phyloP scores from a whole-genome alignment of 23 tunicate species.

The Halocynthia aurantium region DNA sequence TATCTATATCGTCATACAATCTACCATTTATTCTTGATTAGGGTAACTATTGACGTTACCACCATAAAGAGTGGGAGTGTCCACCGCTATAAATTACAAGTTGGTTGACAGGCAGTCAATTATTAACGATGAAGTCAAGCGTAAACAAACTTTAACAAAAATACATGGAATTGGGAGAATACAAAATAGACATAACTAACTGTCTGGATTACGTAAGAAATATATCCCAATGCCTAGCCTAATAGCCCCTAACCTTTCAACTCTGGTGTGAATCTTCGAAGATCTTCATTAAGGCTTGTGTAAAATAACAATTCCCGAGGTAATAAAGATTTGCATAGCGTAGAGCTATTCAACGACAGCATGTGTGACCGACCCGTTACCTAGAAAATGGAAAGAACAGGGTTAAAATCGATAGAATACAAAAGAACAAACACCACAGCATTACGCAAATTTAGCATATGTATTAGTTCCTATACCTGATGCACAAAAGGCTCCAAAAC shows the following conservation, averaged over 20 bases:
- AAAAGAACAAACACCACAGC: too few species aligned
- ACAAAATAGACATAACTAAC: not conserved
- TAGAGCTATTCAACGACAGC: slow-evolving; percentile 37
- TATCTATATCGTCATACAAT: too few species aligned
- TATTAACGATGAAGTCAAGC: too few species aligned
- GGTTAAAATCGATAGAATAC: not conserved
- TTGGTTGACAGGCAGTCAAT: too few species aligned
- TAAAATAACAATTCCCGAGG: slow-evolving; percentile 66
- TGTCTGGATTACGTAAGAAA: not conserved
- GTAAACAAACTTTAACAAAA: too few species aligned
- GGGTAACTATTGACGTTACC: too few species aligned
- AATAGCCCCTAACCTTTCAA: not conserved
- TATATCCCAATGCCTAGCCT: not conserved
- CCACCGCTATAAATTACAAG: too few species aligned
- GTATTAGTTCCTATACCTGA: not conserved
- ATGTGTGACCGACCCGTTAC: slow-evolving; percentile 79
- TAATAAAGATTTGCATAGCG: slow-evolving; percentile 64
- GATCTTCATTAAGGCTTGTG: slow-evolving; percentile 12
- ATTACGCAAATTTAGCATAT: too few species aligned
- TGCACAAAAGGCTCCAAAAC: not conserved
- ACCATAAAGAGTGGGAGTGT: too few species aligned
- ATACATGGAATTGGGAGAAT: not conserved
- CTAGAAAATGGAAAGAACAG: slow-evolving; percentile 12
- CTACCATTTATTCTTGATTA: too few species aligned
- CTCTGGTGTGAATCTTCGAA: slow-evolving; percentile 42